These are phyloP conservation scores for Tetraneura akinire DNA, from an alignment of 1,140 invertebrate genomes.

Conservation along the genomic window DNA sequence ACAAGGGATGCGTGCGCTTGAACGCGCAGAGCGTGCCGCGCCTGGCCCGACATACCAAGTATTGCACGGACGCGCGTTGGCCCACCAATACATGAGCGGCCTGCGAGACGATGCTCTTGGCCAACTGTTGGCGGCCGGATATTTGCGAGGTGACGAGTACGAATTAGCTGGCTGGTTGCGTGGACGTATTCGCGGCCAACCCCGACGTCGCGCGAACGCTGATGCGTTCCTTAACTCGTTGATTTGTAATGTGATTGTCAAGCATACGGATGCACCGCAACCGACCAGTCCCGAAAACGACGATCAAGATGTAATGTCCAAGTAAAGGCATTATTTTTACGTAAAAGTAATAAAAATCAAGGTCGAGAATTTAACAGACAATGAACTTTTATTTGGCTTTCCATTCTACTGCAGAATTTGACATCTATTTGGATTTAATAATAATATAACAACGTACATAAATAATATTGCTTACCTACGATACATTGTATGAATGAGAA, in stretches of 20 bases:
- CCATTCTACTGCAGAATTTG: background rate
- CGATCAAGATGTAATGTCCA: no score
- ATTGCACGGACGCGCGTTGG: background rate
- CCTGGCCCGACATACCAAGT: background rate
- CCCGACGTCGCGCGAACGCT: no score
- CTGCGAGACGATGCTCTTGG: background rate
- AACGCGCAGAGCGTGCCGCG: background rate
- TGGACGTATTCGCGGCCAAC: background rate
- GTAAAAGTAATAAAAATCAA: background rate
- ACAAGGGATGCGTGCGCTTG: background rate
- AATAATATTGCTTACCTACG: no score
- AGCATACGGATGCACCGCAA: background rate
- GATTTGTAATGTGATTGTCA: background rate
- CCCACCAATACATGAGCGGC: background rate
- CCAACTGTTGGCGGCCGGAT: background rate
- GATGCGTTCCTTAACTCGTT: background rate
- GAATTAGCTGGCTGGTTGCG: background rate
- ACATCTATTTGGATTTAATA: background rate
- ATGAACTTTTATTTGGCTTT: background rate
- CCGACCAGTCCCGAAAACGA: no score
- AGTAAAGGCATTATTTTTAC: no score
- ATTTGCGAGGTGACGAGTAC: background rate
- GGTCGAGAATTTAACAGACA: background rate
- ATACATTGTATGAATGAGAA: no score
- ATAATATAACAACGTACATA: no score